These are phyloP conservation scores for Circaetus gallicus DNA, from an alignment of 2,113 vertebrate species.

Conservation along the genomic window DNA sequence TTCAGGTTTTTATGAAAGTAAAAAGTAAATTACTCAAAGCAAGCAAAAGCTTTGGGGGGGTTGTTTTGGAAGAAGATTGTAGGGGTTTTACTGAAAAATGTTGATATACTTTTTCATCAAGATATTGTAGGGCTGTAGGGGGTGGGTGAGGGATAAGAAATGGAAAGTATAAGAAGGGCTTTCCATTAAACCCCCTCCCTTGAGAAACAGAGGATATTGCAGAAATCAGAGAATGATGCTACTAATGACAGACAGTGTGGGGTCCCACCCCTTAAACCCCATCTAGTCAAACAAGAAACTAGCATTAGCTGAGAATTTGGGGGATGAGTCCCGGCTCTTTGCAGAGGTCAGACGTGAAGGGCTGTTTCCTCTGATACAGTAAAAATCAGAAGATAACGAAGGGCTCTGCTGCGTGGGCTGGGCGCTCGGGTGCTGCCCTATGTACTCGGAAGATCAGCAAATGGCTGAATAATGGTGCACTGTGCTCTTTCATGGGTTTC, in stretches of 20 bases:
- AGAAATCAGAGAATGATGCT: background rate
- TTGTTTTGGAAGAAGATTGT: background rate
- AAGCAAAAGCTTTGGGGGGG: background rate
- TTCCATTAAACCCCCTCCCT: background rate
- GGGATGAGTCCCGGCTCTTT: background rate
- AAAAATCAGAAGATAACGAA: background rate
- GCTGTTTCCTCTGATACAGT: background rate
- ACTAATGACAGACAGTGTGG: background rate
- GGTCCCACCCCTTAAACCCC: background rate
- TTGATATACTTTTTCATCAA: background rate
- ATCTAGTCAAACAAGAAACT: background rate
- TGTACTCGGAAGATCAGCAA: background rate
- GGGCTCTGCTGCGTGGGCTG: fast-evolving
- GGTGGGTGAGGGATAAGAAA: background rate
- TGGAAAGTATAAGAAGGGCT: background rate
- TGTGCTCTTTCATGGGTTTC: background rate
- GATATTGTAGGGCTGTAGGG: background rate
- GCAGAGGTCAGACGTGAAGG: background rate
- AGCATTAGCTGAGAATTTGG: background rate
- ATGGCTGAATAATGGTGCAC: background rate
- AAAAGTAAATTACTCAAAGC: background rate
- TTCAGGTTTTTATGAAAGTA: background rate
- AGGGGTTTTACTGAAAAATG: background rate
- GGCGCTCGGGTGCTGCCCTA: fast-evolving
- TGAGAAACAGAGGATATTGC: background rate